Evolutionary conservation across 2,888 invertebrate genomes (phyloP).

Genomic region (Drosophila eohydei): DNA sequence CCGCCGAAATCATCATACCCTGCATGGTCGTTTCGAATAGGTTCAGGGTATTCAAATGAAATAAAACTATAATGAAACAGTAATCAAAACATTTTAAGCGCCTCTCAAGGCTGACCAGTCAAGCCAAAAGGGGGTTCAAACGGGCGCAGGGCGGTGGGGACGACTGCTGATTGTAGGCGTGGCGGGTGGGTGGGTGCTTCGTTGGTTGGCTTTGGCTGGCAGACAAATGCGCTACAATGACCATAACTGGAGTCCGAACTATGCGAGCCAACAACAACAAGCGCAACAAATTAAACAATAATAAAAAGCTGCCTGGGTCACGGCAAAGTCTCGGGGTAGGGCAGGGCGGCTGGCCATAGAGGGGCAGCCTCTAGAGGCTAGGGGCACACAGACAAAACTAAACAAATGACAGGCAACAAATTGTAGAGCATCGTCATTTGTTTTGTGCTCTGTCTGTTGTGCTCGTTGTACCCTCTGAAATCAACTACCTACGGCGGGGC

Average conservation of each 20-base stretch:
- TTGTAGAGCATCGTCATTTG: conserved; percentile 63
- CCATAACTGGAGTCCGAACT: conserved; percentile 27
- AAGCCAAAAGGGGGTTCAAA: conserved; percentile 32
- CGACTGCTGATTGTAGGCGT: neutral
- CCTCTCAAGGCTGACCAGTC: conserved; percentile 68
- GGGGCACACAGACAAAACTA: conserved; percentile 49
- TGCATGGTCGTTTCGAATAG: neutral
- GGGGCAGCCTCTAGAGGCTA: neutral
- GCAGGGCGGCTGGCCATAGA: neutral
- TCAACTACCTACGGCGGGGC: neutral
- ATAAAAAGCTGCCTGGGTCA: conserved; percentile 37
- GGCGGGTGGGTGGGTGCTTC: conserved; percentile 4
- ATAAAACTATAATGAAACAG: conserved; percentile 57
- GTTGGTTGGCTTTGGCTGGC: conserved; percentile 5
- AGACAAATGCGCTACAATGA: conserved; percentile 38
- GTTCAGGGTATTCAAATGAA: neutral
- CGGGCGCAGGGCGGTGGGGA: neutral
- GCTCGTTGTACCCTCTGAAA: conserved; percentile 21
- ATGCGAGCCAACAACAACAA: conserved; percentile 37
- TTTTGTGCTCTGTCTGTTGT: conserved; percentile 30
- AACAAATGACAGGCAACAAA: conserved; percentile 76
- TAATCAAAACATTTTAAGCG: conserved; percentile 75
- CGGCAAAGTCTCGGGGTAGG: conserved; percentile 1
- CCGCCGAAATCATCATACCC: neutral
- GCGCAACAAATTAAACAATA: conserved; percentile 64